These are phyloP conservation scores for Coleophora flavipennella DNA, from an alignment of 2,888 invertebrate genomes.

Conservation along the genomic window DNA sequence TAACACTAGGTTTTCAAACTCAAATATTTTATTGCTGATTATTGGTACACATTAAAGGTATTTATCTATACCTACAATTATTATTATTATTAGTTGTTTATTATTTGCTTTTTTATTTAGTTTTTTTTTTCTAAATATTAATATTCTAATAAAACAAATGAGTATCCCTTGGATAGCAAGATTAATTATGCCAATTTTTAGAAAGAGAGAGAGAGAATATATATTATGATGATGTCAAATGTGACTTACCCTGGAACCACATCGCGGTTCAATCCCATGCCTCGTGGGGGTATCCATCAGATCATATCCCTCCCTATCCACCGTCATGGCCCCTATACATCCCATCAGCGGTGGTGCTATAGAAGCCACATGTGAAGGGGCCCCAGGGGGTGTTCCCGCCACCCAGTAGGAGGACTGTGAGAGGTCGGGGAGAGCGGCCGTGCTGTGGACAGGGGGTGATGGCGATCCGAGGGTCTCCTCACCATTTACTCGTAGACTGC, in stretches of 20 bases:
- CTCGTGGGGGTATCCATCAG: conserved; percentile 77
- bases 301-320: conserved; percentile 81
- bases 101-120: too few relatives aligned
- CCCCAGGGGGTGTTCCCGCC: conserved; percentile 87
- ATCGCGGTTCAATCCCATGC: conserved; percentile 82
- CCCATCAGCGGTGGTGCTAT: conserved; percentile 77
- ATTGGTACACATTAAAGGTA: too few relatives aligned
- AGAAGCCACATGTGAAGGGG: conserved; percentile 16
- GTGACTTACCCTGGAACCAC: conserved; percentile 75
- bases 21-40: too few relatives aligned
- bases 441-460: conserved; percentile 72
- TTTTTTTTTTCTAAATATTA: too few relatives aligned
- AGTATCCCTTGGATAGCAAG: too few relatives aligned
- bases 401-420: conserved; percentile 81
- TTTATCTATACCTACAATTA: too few relatives aligned
- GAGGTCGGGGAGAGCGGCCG: conserved; percentile 77
- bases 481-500: conserved; percentile 80
- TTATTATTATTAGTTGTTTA: too few relatives aligned
- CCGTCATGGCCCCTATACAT: conserved; percentile 84
- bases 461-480: conserved; percentile 79
- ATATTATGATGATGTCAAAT: too few relatives aligned
- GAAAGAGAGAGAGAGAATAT: too few relatives aligned
- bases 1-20: too few relatives aligned
- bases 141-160: too few relatives aligned
- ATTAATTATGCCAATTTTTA: too few relatives aligned